Percentiles rank a stretch among this genome's conserved stretches.
Conservation (phyloP, 2,797 vertebrate species). For the Bradypodion ventrale region DNA sequence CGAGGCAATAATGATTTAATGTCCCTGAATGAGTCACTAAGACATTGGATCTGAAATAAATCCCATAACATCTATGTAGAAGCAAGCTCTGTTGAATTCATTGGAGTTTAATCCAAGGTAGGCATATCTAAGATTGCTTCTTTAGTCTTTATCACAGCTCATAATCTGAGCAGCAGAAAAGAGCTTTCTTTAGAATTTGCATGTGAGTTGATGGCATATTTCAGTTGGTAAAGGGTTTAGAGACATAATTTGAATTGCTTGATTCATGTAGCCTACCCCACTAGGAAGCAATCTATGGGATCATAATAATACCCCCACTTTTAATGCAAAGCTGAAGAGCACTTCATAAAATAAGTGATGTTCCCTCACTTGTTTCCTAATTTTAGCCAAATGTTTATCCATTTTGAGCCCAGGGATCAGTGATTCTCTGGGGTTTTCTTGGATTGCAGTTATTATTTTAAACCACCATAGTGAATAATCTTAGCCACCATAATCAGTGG, state of each 20-base stretch:
- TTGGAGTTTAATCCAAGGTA: neutral
- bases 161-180: too few relatives aligned
- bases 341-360: neutral
- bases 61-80: neutral
- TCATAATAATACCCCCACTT: neutral
- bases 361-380: neutral
- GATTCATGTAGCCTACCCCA: neutral
- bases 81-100: neutral
- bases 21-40: neutral
- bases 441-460: neutral
- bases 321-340: neutral
- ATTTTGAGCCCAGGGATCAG: too few relatives aligned
- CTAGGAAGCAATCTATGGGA: neutral
- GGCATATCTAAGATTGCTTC: too few relatives aligned
- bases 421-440: neutral
- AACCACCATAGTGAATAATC: neutral
- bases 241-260: neutral
- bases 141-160: too few relatives aligned
- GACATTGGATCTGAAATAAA: neutral
- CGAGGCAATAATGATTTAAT: neutral
- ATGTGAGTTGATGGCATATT: neutral
- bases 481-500: neutral
- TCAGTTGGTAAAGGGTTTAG: neutral
- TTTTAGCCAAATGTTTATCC: neutral
- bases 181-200: too few relatives aligned